phyloP scores from a whole-genome alignment of 2,113 vertebrate genomes.

The Erythrocercus mccallii region DNA sequence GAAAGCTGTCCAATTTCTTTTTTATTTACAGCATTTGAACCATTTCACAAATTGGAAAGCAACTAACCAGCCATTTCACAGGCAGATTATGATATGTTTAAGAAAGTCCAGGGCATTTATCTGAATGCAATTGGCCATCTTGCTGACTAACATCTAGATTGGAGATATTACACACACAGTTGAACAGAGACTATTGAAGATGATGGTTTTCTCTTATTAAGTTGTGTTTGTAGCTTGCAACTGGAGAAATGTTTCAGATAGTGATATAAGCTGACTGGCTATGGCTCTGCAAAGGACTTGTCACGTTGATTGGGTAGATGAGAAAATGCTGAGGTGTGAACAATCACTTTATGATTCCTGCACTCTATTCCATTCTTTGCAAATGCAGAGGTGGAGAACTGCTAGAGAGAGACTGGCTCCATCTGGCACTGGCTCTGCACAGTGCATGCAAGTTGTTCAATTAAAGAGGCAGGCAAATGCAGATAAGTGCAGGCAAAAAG shows the following conservation, averaged over 20 bases:
- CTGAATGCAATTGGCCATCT: slow-evolving; percentile 26
- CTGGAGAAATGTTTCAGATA: neutral
- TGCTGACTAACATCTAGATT: slow-evolving; percentile 19
- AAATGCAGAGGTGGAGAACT: slow-evolving; percentile 3
- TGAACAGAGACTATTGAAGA: slow-evolving; percentile 31
- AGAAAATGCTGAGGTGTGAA: neutral
- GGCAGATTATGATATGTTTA: slow-evolving; percentile 65
- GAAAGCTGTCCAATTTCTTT: slow-evolving; percentile 56
- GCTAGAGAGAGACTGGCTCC: neutral
- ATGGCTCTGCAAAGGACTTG: neutral
- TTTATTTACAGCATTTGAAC: slow-evolving; percentile 65
- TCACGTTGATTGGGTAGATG: neutral
- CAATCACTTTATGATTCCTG: neutral
- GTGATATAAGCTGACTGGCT: neutral
- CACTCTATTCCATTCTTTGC: neutral
- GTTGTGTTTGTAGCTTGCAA: neutral
- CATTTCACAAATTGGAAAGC: slow-evolving; percentile 66
- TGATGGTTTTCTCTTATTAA: slow-evolving; percentile 9
- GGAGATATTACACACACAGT: slow-evolving; percentile 9
- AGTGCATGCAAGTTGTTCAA: neutral
- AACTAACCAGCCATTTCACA: slow-evolving; percentile 52
- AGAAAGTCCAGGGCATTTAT: slow-evolving; percentile 39
- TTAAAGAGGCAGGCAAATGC: neutral
- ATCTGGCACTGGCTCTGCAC: neutral
- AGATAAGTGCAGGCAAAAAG: neutral